phyloP scores from a whole-genome alignment of 2,113 vertebrate species.

The Corapipo altera region DNA sequence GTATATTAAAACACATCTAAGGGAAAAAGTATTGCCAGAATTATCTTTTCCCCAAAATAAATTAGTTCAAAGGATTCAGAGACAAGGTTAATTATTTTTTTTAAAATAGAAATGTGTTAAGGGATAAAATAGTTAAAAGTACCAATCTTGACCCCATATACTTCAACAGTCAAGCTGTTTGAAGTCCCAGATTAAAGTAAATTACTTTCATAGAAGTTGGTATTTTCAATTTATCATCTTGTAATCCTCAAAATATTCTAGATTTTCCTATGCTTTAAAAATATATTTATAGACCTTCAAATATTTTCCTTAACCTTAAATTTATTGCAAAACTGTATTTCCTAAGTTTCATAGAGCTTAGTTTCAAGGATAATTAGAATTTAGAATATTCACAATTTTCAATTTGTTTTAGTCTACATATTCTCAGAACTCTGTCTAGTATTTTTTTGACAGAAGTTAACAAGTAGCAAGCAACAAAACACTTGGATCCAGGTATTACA shows the following conservation, averaged over 20 bases:
- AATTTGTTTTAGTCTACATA: not conserved
- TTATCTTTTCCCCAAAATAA: not conserved
- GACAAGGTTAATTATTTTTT: not conserved
- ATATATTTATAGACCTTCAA: not conserved
- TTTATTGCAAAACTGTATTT: not conserved
- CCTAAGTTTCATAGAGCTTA: not conserved
- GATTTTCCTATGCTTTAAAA: not conserved
- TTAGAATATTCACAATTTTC: not conserved
- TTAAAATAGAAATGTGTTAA: not conserved
- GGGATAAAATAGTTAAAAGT: not conserved
- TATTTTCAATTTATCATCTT: not conserved
- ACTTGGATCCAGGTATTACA: not conserved
- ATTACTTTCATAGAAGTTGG: not conserved
- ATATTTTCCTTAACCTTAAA: not conserved
- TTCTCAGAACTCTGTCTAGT: not conserved
- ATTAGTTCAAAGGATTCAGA: not conserved
- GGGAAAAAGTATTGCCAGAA: not conserved
- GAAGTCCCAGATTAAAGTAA: not conserved
- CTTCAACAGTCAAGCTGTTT: not conserved
- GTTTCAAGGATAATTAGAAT: not conserved
- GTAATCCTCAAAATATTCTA: not conserved
- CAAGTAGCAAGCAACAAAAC: not conserved
- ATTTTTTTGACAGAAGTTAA: not conserved
- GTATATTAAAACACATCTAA: not conserved
- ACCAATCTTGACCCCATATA: not conserved